Base-by-base conservation (phyloP, 2,797 vertebrate species). In the Heterohyrax brucei region DNA sequence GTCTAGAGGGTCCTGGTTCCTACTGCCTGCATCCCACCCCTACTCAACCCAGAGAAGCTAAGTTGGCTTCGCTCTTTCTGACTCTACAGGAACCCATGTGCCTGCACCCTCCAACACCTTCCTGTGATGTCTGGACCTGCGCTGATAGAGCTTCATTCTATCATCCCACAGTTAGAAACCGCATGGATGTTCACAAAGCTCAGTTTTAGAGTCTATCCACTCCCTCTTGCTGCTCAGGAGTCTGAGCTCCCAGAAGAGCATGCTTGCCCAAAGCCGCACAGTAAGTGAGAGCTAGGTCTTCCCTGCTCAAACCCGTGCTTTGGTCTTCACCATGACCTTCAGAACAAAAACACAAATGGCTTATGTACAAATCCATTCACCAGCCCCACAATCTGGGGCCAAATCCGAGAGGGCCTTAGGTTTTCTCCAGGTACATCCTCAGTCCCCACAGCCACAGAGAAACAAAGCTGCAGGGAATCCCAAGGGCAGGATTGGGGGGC, bases 401-500 rank as follows among this genome's bases (percentile, higher is more conserved):
- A 5, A 56, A 21, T 24, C 50, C 28, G 72, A 93, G 81, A 77
- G 21, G 10, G 46, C 39, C 75, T 86, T 46, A 19, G 28, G 7
- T 78, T 85, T 85, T 92, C 44, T 64, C 33, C 48, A 26, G 61
- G 76, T 46, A 72, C 21, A 61, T 18, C 30, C 76, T 64, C 83
- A 26, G 66, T 18, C 30, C 76, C 70, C 83, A 26, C 33, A 50
- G 26, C 62, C 22, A 64, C 24, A 26, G 18, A 84, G 56, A 77
- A 81, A 78, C 39, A 82, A 88, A 83, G 44, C 44, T 46, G 33
- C 24, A 28, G 89, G 94, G 87, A 26, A 72, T 53, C 56, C 88
- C 72, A 18, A 39, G 39, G 39, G 39, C 39, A 39, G 39, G 39
- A 39, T 39, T 39, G 39, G 46, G 48, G 22, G 0, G 50, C 89